A percentile compares a stretch with the other conserved stretches of the same genome.
Conservation (phyloP, 1,140 invertebrate species). For the Apis dorsata region DNA sequence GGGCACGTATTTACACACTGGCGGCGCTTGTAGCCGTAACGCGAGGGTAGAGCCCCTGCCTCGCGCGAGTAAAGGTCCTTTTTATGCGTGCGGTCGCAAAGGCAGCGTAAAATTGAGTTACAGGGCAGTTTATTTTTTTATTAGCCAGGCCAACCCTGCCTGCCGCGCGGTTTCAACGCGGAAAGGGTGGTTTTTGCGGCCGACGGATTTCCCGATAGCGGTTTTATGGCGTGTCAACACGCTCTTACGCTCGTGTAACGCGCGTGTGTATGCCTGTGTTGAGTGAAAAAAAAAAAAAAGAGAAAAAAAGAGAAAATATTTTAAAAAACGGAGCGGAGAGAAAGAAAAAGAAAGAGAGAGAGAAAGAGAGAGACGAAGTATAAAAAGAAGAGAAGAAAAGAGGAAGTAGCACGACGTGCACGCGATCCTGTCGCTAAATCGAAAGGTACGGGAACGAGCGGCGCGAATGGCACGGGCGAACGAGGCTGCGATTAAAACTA, state of each 20-base stretch:
- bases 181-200: conserved; percentile 76
- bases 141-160: conserved; percentile 69
- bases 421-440: conserved; percentile 68
- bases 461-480: conserved; percentile 14
- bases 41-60: conserved; percentile 64
- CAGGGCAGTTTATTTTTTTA: conserved; percentile 79
- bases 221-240: conserved; percentile 80
- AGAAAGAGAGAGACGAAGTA: neutral
- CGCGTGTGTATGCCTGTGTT: conserved; percentile 24
- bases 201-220: conserved; percentile 78
- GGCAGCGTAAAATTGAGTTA: conserved; percentile 78
- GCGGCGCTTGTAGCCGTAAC: conserved; percentile 59
- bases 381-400: neutral
- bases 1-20: conserved; percentile 61
- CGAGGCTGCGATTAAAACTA: conserved; percentile 48
- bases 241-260: conserved; percentile 66
- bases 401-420: conserved; percentile 36
- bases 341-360: conserved; percentile 30
- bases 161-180: conserved; percentile 64
- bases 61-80: conserved; percentile 65
- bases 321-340: neutral
- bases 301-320: neutral
- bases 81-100: conserved; percentile 65
- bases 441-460: conserved; percentile 51
- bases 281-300: conserved; percentile 42